Conservation (phyloP, 1,140 invertebrate genomes). For the Drosophila saltans region DNA sequence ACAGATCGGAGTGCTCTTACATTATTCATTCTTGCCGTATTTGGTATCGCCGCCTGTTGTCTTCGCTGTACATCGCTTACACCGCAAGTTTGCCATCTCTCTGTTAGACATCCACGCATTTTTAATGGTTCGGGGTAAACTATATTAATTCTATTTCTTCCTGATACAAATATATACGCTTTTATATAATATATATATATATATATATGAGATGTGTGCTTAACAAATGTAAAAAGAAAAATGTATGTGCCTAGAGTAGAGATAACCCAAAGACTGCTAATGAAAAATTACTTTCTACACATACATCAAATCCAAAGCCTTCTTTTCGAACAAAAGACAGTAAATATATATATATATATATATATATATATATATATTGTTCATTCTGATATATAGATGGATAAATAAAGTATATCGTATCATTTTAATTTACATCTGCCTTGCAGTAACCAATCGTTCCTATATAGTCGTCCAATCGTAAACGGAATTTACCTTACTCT, state of each 20-base stretch:
- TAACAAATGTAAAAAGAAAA: constrained; percentile 5
- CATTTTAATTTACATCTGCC: too few species aligned
- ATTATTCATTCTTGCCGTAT: not conserved
- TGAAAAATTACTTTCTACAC: not conserved
- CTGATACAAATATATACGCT: not conserved
- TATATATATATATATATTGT: too few species aligned
- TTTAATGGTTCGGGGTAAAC: not conserved
- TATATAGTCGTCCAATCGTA: too few species aligned
- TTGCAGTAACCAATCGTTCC: too few species aligned
- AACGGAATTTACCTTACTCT: too few species aligned
- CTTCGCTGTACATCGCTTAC: not conserved
- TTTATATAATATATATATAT: not conserved
- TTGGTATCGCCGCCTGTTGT: not conserved
- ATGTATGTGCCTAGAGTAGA: not conserved
- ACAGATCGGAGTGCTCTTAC: not conserved
- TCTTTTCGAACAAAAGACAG: not conserved
- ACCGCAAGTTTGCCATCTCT: not conserved
- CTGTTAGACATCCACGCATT: not conserved
- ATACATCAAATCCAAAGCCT: not conserved
- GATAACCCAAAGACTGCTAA: not conserved
- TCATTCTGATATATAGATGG: too few species aligned
- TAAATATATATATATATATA: too few species aligned
- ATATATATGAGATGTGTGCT: not conserved
- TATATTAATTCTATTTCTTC: not conserved
- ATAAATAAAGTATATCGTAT: too few species aligned